Percentiles rank a stretch among this genome's conserved stretches.
These are phyloP conservation scores for Eciton burchellii DNA, from an alignment of 1,140 invertebrate species.

Conservation along the genomic window DNA sequence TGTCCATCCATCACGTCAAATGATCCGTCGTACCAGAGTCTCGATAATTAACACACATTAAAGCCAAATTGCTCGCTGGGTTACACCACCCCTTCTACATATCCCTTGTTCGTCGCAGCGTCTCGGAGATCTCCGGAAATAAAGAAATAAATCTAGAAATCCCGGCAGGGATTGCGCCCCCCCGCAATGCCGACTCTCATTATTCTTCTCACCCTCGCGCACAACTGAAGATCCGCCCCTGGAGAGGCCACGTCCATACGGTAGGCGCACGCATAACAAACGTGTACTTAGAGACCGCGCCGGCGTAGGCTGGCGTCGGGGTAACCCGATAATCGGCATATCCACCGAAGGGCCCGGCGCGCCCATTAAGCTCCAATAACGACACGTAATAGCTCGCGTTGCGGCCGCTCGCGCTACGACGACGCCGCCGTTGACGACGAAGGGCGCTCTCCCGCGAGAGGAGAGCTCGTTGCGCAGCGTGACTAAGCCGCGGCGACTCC, in stretches of 20 bases:
- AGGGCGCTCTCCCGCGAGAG: constrained; percentile 65
- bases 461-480: constrained; percentile 81
- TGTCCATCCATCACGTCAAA: not conserved
- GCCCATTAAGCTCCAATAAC: constrained; percentile 83
- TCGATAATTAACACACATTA: too few relatives aligned
- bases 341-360: constrained; percentile 76
- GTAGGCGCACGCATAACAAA: constrained; percentile 67
- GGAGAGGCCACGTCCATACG: constrained; percentile 30
- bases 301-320: constrained; percentile 64
- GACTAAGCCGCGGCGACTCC: constrained; percentile 76
- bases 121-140: too few relatives aligned
- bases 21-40: too few relatives aligned
- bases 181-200: too few relatives aligned
- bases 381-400: constrained; percentile 79
- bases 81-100: too few relatives aligned
- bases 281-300: constrained; percentile 65
- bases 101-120: too few relatives aligned
- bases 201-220: too few relatives aligned
- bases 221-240: constrained; percentile 56
- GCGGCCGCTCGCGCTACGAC: constrained; percentile 18
- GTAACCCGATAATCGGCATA: constrained; percentile 83
- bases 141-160: too few relatives aligned
- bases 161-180: too few relatives aligned
- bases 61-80: too few relatives aligned
- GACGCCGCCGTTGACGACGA: constrained; percentile 14